These are phyloP conservation scores for Pachypsylla venusta DNA, from an alignment of 1,140 invertebrate genomes.

Conservation along the genomic window DNA sequence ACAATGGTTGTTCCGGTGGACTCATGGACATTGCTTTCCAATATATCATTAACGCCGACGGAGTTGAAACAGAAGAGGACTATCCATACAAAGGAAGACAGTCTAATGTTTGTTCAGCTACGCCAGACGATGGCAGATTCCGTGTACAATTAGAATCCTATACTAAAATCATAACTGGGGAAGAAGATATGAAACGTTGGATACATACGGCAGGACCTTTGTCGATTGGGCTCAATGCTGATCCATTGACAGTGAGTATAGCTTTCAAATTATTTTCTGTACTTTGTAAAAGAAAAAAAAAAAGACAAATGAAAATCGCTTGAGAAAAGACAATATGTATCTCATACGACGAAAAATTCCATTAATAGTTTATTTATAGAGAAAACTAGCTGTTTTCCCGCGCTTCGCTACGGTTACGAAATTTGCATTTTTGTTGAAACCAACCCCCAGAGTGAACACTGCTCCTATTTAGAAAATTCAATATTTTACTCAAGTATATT, in stretches of 20 bases:
- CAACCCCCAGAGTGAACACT: too few relatives aligned
- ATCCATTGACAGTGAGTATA: not conserved
- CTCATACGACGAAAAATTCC: too few relatives aligned
- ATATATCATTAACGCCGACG: constrained; percentile 60
- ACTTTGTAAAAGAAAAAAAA: not conserved
- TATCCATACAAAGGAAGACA: constrained; percentile 71
- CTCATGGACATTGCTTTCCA: constrained; percentile 79
- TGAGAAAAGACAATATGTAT: too few relatives aligned
- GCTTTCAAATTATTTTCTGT: too few relatives aligned
- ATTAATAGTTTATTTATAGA: too few relatives aligned
- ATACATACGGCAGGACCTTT: not conserved
- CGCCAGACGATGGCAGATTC: not conserved
- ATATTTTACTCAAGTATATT: too few relatives aligned
- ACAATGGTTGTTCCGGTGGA: constrained; percentile 81
- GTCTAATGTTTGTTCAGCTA: not conserved
- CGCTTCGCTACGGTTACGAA: too few relatives aligned
- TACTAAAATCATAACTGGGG: not conserved
- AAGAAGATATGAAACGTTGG: not conserved
- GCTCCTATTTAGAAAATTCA: too few relatives aligned
- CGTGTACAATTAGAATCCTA: not conserved
- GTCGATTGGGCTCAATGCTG: not conserved
- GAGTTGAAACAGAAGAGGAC: constrained; percentile 74
- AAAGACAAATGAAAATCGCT: not conserved
- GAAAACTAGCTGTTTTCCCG: too few relatives aligned
- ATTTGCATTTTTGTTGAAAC: too few relatives aligned